Evolutionary conservation across 2,888 invertebrate genomes (phyloP).

Genomic region (Cantharis lateralis): DNA sequence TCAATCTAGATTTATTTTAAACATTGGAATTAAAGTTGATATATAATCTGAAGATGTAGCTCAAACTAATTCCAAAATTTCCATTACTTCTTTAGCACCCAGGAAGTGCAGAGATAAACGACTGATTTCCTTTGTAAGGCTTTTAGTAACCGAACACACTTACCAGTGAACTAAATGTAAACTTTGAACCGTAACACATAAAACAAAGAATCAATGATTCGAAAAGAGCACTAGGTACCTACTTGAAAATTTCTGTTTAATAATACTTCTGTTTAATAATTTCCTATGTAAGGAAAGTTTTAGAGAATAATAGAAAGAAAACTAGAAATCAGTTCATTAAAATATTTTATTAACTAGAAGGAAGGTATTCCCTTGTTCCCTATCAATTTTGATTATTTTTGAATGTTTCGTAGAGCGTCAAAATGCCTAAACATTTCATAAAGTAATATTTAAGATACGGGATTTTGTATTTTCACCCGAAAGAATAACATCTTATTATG

Average conservation of each 20-base stretch:
- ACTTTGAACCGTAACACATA: conserved; percentile 37
- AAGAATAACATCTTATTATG: no score
- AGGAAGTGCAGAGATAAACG: conserved; percentile 41
- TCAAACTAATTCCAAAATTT: neutral
- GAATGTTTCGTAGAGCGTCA: no score
- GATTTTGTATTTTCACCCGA: no score
- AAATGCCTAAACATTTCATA: no score
- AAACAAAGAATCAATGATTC: conserved; percentile 35
- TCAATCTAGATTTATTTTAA: neutral
- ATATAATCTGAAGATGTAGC: neutral
- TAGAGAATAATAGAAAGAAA: no score
- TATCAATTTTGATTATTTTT: no score
- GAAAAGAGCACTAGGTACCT: neutral
- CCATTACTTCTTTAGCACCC: conserved; percentile 29
- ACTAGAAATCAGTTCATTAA: no score
- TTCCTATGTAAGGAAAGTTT: no score
- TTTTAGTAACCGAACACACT: conserved; percentile 34
- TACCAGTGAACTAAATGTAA: conserved; percentile 32
- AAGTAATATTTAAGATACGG: no score
- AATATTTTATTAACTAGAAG: no score
- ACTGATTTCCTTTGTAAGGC: conserved; percentile 36
- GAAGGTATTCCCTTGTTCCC: no score
- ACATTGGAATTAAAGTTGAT: neutral
- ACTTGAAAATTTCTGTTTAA: neutral
- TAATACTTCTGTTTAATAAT: no score